Conservation (phyloP, 2,113 vertebrate genomes). For the Budorcas taxicolor region DNA sequence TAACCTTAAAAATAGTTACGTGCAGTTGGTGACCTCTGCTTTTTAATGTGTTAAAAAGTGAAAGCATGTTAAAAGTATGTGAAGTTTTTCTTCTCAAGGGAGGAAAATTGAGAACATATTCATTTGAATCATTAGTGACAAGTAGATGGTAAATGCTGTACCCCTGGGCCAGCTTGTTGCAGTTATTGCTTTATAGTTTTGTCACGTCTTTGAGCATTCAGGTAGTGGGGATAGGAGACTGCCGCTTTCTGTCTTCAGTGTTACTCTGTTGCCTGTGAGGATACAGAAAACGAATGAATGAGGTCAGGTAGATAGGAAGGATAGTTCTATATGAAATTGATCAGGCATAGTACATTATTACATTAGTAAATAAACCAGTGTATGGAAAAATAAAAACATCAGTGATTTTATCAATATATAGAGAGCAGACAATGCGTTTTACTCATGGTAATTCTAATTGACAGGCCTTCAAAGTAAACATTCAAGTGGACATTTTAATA, state of each 20-base stretch:
- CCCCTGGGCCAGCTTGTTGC: background rate
- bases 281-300: background rate
- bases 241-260: background rate
- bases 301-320: background rate
- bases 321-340: background rate
- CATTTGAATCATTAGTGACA: background rate
- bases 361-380: background rate
- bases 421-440: background rate
- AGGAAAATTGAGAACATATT: background rate
- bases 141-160: background rate
- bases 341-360: background rate
- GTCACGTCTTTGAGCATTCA: background rate
- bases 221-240: background rate
- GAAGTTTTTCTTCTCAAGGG: background rate
- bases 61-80: background rate
- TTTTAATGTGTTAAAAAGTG: background rate
- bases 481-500: background rate
- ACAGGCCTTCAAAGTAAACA: background rate
- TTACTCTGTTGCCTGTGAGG: background rate
- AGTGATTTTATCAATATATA: background rate
- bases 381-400: background rate
- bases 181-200: background rate
- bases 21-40: background rate
- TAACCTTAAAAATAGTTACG: background rate
- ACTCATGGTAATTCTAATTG: background rate